Conservation (phyloP, 2,888 invertebrate genomes). For the Phaedon cochleariae region DNA sequence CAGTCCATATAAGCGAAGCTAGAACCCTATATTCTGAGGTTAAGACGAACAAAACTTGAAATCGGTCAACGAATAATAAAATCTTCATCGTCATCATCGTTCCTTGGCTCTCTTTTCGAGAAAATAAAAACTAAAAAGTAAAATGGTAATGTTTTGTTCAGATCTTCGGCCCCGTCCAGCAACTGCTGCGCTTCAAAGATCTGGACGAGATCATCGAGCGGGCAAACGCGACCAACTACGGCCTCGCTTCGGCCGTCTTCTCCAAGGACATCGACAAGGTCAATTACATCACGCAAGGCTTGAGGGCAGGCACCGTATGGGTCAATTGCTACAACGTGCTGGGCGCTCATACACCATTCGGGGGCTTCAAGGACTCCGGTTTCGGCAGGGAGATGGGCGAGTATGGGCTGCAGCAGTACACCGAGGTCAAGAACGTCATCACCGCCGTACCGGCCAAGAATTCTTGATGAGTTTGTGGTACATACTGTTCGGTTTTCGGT, state of each 20-base stretch:
- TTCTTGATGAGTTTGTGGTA: too few species aligned
- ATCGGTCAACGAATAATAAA: too few species aligned
- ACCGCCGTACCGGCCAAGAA: constrained; percentile 78
- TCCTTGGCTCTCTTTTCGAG: too few species aligned
- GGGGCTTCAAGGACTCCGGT: constrained; percentile 97
- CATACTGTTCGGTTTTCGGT: too few species aligned
- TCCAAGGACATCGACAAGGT: constrained; percentile 93
- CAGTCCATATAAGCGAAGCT: too few species aligned
- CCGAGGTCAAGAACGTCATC: constrained; percentile 93
- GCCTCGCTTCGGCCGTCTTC: constrained; percentile 92
- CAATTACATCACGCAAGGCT: constrained; percentile 79
- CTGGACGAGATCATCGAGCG: constrained; percentile 88
- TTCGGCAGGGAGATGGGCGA: constrained; percentile 95
- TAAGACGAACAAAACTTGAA: too few species aligned
- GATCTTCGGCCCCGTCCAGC: constrained; percentile 97
- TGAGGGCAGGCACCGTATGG: constrained; percentile 85
- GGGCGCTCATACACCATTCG: constrained; percentile 88
- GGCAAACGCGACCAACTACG: constrained; percentile 90
- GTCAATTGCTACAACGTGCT: constrained; percentile 95
- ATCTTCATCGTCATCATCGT: too few species aligned
- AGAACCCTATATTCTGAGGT: too few species aligned
- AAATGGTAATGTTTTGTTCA: too few species aligned
- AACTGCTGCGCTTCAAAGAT: constrained; percentile 86
- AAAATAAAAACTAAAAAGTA: too few species aligned
- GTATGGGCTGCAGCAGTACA: constrained; percentile 92